phyloP scores from a whole-genome alignment of 1,140 invertebrate species.

The Anthonomus grandis region DNA sequence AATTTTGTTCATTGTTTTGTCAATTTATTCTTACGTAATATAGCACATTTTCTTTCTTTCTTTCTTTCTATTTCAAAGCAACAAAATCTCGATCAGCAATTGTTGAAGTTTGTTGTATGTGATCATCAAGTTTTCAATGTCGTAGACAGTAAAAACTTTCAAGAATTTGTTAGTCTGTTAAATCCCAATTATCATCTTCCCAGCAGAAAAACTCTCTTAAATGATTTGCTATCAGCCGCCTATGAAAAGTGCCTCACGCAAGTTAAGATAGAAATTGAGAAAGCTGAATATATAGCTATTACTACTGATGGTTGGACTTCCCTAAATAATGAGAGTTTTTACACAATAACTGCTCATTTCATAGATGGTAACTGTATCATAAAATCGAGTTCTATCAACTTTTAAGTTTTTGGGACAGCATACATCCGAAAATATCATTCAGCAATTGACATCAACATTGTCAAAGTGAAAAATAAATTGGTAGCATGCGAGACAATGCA shows the following conservation, averaged over 20 bases:
- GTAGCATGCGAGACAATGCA: constrained; percentile 36
- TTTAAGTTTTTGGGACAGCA: background rate
- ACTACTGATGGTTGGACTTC: constrained; percentile 10
- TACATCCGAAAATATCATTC: background rate
- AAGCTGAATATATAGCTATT: background rate
- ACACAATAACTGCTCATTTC: constrained; percentile 2
- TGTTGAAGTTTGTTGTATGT: constrained; percentile 4
- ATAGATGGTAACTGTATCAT: background rate
- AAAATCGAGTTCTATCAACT: background rate
- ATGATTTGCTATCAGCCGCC: background rate
- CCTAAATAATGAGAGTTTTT: background rate
- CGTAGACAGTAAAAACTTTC: background rate
- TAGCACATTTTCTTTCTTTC: too few relatives aligned
- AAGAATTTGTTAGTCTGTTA: background rate
- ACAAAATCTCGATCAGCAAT: constrained; percentile 6
- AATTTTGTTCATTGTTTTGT: too few relatives aligned
- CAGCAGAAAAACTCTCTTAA: background rate
- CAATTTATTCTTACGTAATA: too few relatives aligned
- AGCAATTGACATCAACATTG: background rate
- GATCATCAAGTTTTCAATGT: constrained; percentile 5
- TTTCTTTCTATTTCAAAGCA: background rate
- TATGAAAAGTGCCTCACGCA: background rate
- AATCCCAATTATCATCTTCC: constrained; percentile 3
- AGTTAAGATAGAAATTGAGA: background rate
- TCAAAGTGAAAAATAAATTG: background rate